Percentiles rank a stretch among this genome's conserved stretches.
Evolutionary conservation across 2,888 invertebrate species (phyloP).

Genomic region (Idaea straminata): DNA sequence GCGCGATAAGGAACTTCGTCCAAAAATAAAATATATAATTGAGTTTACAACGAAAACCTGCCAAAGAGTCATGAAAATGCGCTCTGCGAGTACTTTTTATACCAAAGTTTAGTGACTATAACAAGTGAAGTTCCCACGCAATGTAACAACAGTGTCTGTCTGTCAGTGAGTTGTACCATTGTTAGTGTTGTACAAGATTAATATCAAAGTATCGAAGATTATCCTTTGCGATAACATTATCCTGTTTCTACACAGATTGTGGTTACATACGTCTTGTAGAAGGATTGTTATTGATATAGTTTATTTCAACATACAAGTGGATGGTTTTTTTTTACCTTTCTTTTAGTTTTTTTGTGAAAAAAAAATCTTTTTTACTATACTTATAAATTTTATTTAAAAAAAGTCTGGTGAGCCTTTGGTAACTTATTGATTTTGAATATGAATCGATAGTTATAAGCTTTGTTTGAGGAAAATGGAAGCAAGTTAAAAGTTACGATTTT

Average conservation of each 20-base stretch:
- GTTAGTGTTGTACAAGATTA: not conserved
- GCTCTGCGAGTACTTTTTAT: not conserved
- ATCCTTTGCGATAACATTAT: not conserved
- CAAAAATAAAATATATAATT: too few relatives aligned
- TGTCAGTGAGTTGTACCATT: not conserved
- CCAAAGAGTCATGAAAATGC: not conserved
- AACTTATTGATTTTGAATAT: too few relatives aligned
- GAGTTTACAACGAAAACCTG: too few relatives aligned
- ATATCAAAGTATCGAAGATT: not conserved
- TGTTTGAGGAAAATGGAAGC: too few relatives aligned
- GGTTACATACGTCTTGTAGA: not conserved
- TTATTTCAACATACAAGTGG: not conserved
- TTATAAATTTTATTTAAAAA: too few relatives aligned
- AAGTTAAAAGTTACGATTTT: too few relatives aligned
- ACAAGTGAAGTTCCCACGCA: constrained; percentile 1
- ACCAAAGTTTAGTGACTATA: not conserved
- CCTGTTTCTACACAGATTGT: not conserved
- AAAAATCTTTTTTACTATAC: not conserved
- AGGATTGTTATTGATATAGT: not conserved
- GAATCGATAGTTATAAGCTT: too few relatives aligned
- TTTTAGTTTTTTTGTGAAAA: not conserved
- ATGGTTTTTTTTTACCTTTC: not conserved
- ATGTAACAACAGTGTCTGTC: not conserved
- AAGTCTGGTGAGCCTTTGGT: too few relatives aligned
- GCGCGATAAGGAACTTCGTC: too few relatives aligned